phyloP scores from a whole-genome alignment of 2,797 vertebrate species.

The Lagodon rhomboides region DNA sequence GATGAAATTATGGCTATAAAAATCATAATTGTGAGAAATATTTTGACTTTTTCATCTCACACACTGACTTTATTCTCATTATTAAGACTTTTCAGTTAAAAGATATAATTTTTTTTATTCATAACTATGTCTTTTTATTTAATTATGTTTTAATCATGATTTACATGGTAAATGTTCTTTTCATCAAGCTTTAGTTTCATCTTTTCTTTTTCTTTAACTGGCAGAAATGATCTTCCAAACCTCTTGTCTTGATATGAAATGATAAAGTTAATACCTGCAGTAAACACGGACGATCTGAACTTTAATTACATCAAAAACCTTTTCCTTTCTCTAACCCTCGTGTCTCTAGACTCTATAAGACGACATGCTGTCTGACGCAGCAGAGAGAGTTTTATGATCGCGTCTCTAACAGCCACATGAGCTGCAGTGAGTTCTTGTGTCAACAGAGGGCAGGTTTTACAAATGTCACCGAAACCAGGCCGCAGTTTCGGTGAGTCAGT shows the following conservation, averaged over 20 bases:
- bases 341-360: neutral
- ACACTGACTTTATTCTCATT: no score
- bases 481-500: constrained; percentile 85
- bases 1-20: no score
- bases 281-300: neutral
- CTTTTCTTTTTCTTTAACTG: no score
- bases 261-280: neutral
- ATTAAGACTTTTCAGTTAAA: no score
- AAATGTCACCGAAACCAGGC: constrained; percentile 82
- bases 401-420: constrained; percentile 37
- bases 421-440: constrained; percentile 75
- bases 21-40: no score
- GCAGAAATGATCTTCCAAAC: no score
- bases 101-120: no score
- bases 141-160: no score
- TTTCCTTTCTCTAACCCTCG: neutral
- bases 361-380: neutral
- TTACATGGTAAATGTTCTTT: no score
- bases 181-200: no score
- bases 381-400: neutral
- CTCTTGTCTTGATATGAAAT: neutral
- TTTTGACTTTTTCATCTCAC: no score
- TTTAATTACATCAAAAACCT: neutral
- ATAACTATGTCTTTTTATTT: no score
- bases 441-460: constrained; percentile 85